Percentiles rank a stretch among this genome's conserved stretches.
Conservation (phyloP, 2,888 invertebrate genomes). For the Andrena chrysosceles region DNA sequence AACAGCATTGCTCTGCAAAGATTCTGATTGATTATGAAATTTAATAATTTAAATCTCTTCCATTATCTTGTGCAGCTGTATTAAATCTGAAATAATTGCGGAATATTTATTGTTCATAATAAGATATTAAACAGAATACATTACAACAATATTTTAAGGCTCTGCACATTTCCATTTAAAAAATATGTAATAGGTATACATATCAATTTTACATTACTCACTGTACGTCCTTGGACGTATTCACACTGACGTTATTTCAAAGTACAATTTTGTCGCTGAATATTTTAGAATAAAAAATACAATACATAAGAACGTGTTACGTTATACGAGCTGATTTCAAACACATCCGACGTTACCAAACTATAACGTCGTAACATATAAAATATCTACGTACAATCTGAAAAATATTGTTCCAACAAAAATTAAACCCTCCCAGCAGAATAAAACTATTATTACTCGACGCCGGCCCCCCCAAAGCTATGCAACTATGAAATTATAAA, state of each 20-base stretch:
- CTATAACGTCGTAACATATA: background rate
- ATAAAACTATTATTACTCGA: background rate
- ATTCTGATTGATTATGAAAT: no score
- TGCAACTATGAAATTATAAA: no score
- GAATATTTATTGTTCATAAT: background rate
- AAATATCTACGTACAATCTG: no score
- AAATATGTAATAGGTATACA: background rate
- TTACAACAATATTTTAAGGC: background rate
- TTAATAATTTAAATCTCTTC: no score
- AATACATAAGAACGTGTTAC: background rate
- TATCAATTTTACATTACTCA: background rate
- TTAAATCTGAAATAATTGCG: no score
- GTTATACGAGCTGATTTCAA: background rate
- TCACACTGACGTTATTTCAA: background rate
- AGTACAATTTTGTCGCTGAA: background rate
- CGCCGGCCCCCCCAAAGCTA: background rate
- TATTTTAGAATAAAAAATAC: constrained; percentile 9
- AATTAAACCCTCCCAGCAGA: background rate
- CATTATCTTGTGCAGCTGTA: no score
- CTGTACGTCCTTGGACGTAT: background rate
- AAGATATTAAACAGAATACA: background rate
- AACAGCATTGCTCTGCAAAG: no score
- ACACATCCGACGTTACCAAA: background rate
- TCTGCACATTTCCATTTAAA: background rate
- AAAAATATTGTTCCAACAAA: no score